Evolutionary conservation across 2,797 vertebrate genomes (phyloP), one percentile per base, ranked within the genome.

Genomic region (Aratinga solstitialis): DNA sequence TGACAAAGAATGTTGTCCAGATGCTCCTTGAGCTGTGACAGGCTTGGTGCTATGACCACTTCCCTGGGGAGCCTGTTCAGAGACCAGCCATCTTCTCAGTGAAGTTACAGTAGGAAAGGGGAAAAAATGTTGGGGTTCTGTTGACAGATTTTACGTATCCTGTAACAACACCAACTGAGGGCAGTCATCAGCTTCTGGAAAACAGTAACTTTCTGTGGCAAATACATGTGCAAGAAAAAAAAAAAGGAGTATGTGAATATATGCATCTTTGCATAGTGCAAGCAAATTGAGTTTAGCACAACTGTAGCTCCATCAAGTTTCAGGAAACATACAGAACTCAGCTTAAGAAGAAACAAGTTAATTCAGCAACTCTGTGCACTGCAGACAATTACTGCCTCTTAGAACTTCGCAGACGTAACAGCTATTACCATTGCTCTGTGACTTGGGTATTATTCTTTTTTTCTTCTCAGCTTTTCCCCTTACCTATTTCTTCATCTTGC

Each of bases 391-490:
- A 36, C 11, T 30, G 29, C 34, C 16, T 77, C 40, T 87, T 65
- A 68, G 26, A 78, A 42, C 30, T 53, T 80, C 43, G 74, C 40
- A 89, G 76, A 36, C 26, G 13, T 71, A 74, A 48, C 36, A 72
- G 51, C 42, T 29, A 11, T 54, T 16, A 19, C 29, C 50, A 51
- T 20, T 92, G 7, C 48, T 56, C 21, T 73, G 20, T 6, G 1
- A 29, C 63, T 97, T 97, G 97, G 42, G 97, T 97, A 56, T 98
- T 97, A 93, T 98, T 98, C 95, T 98, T 78, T 98, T 99, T 97
- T 96, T 98, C 98, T 99, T 97, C 95, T 98, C 98, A 72, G 97
- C 96, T 87, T 99, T 99, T 98, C 85, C 98, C 98, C 72, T 98
- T 99, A 94, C 98, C 98, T 94, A 97, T 98, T 97, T 99, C 98